Evolutionary conservation across 2,888 invertebrate species (phyloP).

Genomic region (Arrhopalites spinosus): DNA sequence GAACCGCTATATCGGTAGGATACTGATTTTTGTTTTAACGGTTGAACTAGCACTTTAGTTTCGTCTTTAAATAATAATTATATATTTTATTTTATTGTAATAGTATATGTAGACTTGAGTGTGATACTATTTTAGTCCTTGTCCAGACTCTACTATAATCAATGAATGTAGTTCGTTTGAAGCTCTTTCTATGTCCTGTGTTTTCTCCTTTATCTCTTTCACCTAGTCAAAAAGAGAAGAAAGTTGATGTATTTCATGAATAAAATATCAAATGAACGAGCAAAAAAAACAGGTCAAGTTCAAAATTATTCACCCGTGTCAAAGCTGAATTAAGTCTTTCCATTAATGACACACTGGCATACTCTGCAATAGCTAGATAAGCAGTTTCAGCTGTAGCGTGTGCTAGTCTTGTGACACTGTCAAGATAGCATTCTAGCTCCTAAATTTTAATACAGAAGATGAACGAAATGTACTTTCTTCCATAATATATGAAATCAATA

Average conservation of each 20-base stretch:
- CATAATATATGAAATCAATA: not conserved
- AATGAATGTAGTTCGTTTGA: constrained; percentile 50
- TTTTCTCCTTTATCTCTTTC: constrained; percentile 42
- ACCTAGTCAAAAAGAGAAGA: constrained; percentile 34
- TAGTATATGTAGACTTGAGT: no score
- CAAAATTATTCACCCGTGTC: constrained; percentile 34
- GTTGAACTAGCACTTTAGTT: no score
- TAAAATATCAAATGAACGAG: no score
- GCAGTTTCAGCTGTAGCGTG: constrained; percentile 48
- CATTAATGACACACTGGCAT: constrained; percentile 45
- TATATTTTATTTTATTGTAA: no score
- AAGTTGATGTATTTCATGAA: not conserved
- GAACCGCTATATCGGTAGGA: not conserved
- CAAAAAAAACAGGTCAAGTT: no score
- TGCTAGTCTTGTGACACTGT: constrained; percentile 43
- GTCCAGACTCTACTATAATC: constrained; percentile 53
- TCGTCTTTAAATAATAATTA: no score
- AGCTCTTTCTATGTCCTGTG: constrained; percentile 45
- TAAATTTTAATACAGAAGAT: constrained; percentile 2
- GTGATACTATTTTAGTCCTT: constrained; percentile 47
- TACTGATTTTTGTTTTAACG: no score
- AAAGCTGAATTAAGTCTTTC: constrained; percentile 45
- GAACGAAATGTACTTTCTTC: not conserved
- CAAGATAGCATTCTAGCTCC: constrained; percentile 50
- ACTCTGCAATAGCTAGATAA: constrained; percentile 50